Evolutionary conservation across 2,797 vertebrate species (phyloP).

Genomic region (Anguilla obscura): DNA sequence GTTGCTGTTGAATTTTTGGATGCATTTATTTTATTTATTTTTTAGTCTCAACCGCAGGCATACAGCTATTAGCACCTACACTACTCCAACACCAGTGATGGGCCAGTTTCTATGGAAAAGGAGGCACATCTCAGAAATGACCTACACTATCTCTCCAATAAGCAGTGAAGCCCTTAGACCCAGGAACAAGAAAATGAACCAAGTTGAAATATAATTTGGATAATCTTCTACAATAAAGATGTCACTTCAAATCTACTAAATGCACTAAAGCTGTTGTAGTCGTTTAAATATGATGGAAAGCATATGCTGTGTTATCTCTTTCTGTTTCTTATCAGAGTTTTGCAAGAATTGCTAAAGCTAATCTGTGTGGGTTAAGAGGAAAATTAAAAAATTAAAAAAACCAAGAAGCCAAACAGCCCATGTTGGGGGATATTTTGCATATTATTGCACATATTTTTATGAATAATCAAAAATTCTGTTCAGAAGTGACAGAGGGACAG

Average conservation of each 20-base stretch:
- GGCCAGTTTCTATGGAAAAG: neutral
- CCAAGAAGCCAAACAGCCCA: neutral
- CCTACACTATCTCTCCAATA: neutral
- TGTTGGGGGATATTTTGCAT: no score
- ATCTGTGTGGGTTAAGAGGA: neutral
- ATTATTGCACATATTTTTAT: neutral
- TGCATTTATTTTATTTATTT: no score
- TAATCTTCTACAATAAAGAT: neutral
- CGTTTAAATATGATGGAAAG: neutral
- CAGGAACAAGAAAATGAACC: neutral
- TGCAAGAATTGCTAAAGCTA: neutral
- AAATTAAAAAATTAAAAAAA: neutral
- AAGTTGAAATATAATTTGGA: neutral
- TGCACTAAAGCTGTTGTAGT: neutral
- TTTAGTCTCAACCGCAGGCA: neutral
- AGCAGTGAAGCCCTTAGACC: neutral
- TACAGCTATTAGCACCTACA: neutral
- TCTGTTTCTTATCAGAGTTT: neutral
- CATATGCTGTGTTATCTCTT: neutral
- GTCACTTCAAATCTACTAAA: neutral
- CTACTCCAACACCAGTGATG: neutral
- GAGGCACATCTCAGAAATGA: neutral
- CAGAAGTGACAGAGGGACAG: neutral
- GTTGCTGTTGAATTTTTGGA: neutral
- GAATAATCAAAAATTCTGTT: slow-evolving; percentile 24